Percentiles rank a stretch among this genome's conserved stretches.
These are phyloP conservation scores for Hyaena hyaena DNA, from an alignment of 2,113 vertebrate genomes.

Conservation along the genomic window DNA sequence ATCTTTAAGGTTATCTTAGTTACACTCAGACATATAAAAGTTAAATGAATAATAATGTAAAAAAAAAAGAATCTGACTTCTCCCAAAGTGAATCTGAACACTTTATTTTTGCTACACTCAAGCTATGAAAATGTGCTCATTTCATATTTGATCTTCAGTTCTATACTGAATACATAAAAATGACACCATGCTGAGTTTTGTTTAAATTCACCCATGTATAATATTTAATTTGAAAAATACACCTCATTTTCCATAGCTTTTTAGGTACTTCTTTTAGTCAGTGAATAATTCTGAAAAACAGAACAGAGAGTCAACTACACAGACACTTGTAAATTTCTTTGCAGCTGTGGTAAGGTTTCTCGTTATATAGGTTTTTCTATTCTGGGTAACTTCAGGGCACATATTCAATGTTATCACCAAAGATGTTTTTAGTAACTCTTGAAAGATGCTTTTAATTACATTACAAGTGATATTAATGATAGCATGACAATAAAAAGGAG, in stretches of 20 bases:
- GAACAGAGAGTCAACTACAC: neutral
- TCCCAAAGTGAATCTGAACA: neutral
- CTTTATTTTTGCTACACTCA: neutral
- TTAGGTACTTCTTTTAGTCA: neutral
- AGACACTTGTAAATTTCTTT: neutral
- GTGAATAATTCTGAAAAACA: neutral
- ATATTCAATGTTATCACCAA: neutral
- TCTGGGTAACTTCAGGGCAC: neutral
- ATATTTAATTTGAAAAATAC: neutral
- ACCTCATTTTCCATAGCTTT: neutral
- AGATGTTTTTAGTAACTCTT: neutral
- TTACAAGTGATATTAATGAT: neutral
- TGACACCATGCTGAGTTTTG: neutral
- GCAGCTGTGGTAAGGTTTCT: neutral
- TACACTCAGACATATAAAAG: neutral
- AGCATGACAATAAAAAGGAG: neutral
- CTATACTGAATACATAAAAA: neutral
- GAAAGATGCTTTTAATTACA: neutral
- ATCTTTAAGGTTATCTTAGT: neutral
- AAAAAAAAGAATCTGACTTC: neutral
- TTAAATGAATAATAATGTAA: neutral
- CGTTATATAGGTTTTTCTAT: neutral
- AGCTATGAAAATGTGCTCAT: neutral
- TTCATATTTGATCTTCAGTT: neutral
- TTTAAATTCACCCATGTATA: neutral